Evolutionary conservation across 2,113 vertebrate genomes (phyloP).

Genomic region (Mugil cephalus): DNA sequence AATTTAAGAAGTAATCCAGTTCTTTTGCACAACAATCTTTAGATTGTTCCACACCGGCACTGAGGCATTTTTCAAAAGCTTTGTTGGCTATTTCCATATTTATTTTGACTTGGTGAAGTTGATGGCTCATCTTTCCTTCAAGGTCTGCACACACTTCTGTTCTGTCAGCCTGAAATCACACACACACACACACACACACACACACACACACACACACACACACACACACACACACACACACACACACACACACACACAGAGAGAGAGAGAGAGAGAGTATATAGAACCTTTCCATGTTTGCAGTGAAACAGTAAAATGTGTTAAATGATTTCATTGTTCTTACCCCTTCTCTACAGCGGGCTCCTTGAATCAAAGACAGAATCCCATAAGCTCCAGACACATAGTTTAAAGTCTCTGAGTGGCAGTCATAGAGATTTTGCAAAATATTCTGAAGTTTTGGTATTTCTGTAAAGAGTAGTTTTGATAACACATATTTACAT

Average conservation of each 20-base stretch:
- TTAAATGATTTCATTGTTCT: not conserved
- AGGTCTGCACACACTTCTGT: not conserved
- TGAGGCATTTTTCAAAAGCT: conserved; percentile 24
- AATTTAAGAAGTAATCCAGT: not conserved
- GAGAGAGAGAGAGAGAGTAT: too few relatives aligned
- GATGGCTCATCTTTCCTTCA: rapidly evolving
- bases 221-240: too few relatives aligned
- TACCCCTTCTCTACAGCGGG: conserved; percentile 9
- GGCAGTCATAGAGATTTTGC: conserved; percentile 34
- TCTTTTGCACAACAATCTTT: not conserved
- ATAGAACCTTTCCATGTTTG: too few relatives aligned
- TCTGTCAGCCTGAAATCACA: conserved; percentile 24
- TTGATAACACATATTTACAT: not conserved
- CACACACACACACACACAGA: not conserved
- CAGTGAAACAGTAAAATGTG: too few relatives aligned
- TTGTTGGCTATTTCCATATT: not conserved
- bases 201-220: too few relatives aligned
- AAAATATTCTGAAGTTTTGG: conserved; percentile 24
- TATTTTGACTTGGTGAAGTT: conserved; percentile 1
- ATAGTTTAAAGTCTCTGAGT: conserved; percentile 43
- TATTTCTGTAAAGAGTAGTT: conserved; percentile 45
- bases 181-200: not conserved
- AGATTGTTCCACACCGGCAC: conserved; percentile 34
- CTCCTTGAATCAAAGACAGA: conserved; percentile 58
- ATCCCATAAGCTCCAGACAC: conserved; percentile 53